phyloP scores from a whole-genome alignment of 2,888 invertebrate species.

The Rhingia rostrata region DNA sequence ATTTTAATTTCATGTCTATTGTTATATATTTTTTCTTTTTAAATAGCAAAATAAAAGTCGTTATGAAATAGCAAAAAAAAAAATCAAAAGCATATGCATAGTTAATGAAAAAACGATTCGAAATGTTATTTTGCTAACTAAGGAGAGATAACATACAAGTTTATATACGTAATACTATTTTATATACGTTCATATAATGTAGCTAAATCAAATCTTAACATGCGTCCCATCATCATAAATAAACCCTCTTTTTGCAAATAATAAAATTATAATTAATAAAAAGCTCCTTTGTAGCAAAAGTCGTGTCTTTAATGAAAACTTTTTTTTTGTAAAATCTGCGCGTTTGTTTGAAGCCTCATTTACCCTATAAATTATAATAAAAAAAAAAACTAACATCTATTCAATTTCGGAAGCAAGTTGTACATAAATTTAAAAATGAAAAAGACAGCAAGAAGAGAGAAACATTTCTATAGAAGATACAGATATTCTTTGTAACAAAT shows the following conservation, averaged over 20 bases:
- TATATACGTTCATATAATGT: constrained; percentile 32
- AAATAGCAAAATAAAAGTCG: constrained; percentile 21
- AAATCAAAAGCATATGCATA: constrained; percentile 51
- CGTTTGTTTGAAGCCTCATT: constrained; percentile 66
- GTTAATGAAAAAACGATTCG: constrained; percentile 52
- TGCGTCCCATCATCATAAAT: constrained; percentile 14
- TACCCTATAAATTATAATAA: constrained; percentile 53
- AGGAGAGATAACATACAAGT: constrained; percentile 61
- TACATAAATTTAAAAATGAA: constrained; percentile 4
- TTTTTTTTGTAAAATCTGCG: constrained; percentile 7
- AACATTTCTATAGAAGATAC: neutral
- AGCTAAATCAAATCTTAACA: constrained; percentile 60
- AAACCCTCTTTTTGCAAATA: constrained; percentile 32
- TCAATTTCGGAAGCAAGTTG: constrained; percentile 29
- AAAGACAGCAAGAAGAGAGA: constrained; percentile 5
- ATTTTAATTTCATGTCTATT: constrained; percentile 67
- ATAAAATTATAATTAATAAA: constrained; percentile 53
- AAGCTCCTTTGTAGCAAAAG: constrained; percentile 47
- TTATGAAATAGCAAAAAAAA: constrained; percentile 1
- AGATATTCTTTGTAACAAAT: constrained; percentile 7
- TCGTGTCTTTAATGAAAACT: constrained; percentile 20
- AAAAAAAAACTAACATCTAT: constrained; percentile 37
- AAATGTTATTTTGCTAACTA: constrained; percentile 73
- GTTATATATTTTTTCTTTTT: neutral
- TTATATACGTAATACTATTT: constrained; percentile 35